Evolutionary conservation across 2,797 vertebrate species (phyloP).

Genomic region (Ceryle rudis): DNA sequence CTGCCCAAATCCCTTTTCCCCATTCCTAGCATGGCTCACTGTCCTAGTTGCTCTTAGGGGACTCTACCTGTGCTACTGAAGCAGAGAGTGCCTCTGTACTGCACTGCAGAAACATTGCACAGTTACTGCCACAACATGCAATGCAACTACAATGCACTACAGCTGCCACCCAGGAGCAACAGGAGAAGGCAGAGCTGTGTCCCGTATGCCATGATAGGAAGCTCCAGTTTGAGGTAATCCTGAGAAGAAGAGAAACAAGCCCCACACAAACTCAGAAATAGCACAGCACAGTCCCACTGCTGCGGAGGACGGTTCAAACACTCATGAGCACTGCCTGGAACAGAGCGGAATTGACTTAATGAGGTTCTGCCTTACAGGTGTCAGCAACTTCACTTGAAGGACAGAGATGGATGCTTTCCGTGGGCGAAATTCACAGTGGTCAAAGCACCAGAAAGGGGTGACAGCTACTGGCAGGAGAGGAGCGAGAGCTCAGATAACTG

Average conservation of each 20-base stretch:
- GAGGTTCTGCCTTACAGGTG: not conserved
- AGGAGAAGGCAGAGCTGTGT: not conserved
- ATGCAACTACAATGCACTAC: conserved; percentile 99
- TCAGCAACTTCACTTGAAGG: not conserved
- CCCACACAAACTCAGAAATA: conserved; percentile 4
- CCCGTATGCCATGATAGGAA: not conserved
- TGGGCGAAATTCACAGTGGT: not conserved
- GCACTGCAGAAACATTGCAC: conserved; percentile 98
- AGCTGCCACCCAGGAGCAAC: conserved; percentile 81
- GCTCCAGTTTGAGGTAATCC: not conserved
- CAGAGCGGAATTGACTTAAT: not conserved
- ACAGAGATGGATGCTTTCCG: not conserved
- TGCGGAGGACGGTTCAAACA: not conserved
- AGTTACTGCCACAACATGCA: conserved; percentile 89
- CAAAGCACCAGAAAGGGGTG: not conserved
- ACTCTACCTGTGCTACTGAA: not conserved
- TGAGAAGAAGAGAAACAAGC: conserved; percentile 44
- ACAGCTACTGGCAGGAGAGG: not conserved
- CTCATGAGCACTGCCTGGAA: not conserved
- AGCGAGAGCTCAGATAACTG: rapidly evolving
- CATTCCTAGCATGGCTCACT: not conserved
- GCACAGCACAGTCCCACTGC: not conserved
- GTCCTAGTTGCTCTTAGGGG: not conserved
- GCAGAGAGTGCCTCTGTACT: conserved; percentile 84
- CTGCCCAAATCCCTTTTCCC: not conserved